A percentile compares a stretch with the other conserved stretches of the same genome.
Evolutionary conservation across 2,888 invertebrate species (phyloP).

Genomic region (Rotaria magnacalcarata): DNA sequence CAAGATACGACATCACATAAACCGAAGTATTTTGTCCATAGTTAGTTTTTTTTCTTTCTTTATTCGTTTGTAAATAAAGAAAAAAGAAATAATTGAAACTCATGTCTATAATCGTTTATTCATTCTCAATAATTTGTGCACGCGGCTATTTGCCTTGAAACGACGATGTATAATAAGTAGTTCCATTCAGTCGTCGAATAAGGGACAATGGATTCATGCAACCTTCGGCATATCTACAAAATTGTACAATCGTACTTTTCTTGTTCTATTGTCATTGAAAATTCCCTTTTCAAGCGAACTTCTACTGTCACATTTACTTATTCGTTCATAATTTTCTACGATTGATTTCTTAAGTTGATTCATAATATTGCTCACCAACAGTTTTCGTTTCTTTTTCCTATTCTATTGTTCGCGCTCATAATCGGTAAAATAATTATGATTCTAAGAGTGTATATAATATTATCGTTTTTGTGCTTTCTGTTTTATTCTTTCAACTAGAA

Average conservation of each 20-base stretch:
- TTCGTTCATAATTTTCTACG: not conserved
- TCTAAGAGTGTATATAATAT: not conserved
- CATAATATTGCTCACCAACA: not conserved
- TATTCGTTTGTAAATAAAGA: not conserved
- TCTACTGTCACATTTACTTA: not conserved
- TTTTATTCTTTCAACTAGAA: not conserved
- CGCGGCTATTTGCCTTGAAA: not conserved
- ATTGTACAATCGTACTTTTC: not conserved
- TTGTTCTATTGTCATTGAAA: not conserved
- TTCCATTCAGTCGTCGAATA: not conserved
- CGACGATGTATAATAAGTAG: not conserved
- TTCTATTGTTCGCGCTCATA: not conserved
- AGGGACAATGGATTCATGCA: not conserved
- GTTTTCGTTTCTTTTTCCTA: not conserved
- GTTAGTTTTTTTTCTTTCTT: not conserved
- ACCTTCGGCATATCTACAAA: not conserved
- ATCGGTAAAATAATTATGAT: not conserved
- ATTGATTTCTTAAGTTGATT: not conserved
- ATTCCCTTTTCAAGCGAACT: not conserved
- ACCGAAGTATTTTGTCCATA: not conserved
- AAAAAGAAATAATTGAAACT: not conserved
- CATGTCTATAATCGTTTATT: not conserved
- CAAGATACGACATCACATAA: not conserved
- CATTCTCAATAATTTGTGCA: not conserved
- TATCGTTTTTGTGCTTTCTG: no score